These are phyloP conservation scores for Apus apus DNA, from an alignment of 2,113 vertebrate species.

Conservation along the genomic window DNA sequence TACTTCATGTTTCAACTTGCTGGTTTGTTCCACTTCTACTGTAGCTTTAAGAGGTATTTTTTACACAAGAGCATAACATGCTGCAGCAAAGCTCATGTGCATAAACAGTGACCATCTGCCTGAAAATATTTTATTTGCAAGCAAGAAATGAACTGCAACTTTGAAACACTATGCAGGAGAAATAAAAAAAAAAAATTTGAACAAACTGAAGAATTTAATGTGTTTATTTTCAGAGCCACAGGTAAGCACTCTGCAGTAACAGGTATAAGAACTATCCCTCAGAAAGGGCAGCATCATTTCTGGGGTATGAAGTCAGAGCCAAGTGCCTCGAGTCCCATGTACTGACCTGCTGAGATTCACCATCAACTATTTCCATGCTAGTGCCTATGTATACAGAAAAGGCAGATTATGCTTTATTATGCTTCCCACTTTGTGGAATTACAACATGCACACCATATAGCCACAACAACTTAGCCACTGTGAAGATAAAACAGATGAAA, in stretches of 20 bases:
- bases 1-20: constrained; percentile 42
- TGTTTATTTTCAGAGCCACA: neutral
- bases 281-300: neutral
- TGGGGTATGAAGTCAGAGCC: neutral
- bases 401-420: neutral
- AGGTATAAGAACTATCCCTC: neutral
- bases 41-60: constrained; percentile 19
- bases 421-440: neutral
- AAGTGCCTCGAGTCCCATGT: neutral
- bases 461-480: neutral
- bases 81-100: constrained; percentile 10
- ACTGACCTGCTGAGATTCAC: neutral
- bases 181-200: neutral
- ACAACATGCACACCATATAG: neutral
- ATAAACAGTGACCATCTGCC: neutral
- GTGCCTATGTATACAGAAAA: neutral
- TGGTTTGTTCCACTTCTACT: constrained; percentile 21
- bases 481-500: neutral
- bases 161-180: neutral
- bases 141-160: neutral
- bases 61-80: neutral
- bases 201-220: neutral
- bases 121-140: neutral
- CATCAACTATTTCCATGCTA: neutral
- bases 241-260: neutral